Conservation (phyloP, 2,797 vertebrate genomes). For the Pseudochirops cupreus region DNA sequence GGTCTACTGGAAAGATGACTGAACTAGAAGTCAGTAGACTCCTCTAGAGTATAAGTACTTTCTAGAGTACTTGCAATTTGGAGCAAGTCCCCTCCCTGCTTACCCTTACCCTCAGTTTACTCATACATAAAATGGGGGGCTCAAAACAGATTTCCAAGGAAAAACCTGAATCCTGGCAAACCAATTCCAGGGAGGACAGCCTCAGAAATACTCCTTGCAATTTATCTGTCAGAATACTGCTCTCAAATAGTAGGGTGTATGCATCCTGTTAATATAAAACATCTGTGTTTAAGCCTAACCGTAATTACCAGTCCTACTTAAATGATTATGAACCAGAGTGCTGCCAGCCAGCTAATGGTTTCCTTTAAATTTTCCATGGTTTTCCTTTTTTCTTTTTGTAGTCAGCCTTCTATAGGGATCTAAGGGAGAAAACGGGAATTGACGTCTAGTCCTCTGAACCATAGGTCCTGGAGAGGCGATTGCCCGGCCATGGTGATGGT, state of each 20-base stretch:
- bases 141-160: neutral
- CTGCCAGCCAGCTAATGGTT: constrained; percentile 9
- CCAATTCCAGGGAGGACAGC: neutral
- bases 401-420: neutral
- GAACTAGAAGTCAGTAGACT: neutral
- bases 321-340: constrained; percentile 50
- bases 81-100: neutral
- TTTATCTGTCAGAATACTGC: constrained; percentile 40
- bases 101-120: neutral
- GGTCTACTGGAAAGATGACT: neutral
- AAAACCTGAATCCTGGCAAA: neutral
- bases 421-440: constrained; percentile 20
- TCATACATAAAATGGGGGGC: neutral
- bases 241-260: constrained; percentile 59
- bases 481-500: neutral
- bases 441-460: neutral
- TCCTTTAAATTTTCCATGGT: constrained; percentile 26
- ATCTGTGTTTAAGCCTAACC: constrained; percentile 48
- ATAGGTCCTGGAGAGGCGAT: neutral
- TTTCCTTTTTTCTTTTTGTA: constrained; percentile 16
- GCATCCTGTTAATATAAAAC: constrained; percentile 26
- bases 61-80: neutral
- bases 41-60: neutral
- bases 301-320: constrained; percentile 68
- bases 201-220: neutral